Evolutionary conservation across 2,888 invertebrate genomes (phyloP).

Genomic region (Cephus pulcher): DNA sequence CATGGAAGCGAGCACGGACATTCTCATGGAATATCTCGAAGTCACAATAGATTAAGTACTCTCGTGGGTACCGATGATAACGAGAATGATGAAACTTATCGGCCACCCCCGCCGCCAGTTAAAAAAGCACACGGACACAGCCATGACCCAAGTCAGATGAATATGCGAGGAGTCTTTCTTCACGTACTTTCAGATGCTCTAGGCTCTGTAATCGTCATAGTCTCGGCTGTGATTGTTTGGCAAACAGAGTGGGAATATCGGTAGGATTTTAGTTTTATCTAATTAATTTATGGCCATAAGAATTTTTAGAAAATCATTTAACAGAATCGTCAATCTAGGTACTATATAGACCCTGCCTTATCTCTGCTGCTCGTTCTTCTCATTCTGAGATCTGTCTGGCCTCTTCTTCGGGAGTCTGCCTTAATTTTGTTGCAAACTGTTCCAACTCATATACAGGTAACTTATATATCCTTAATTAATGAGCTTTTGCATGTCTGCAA

Average conservation of each 20-base stretch:
- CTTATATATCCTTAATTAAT: conserved; percentile 40
- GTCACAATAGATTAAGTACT: conserved; percentile 72
- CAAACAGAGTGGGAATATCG: conserved; percentile 84
- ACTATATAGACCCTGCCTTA: conserved; percentile 94
- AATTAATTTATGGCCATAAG: conserved; percentile 3
- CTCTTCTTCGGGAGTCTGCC: conserved; percentile 91
- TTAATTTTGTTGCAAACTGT: conserved; percentile 97
- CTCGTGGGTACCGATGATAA: conserved; percentile 78
- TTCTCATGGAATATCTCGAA: conserved; percentile 73
- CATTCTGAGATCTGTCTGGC: conserved; percentile 92
- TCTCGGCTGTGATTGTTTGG: conserved; percentile 85
- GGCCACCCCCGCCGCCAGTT: conserved; percentile 56
- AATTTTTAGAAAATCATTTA: conserved; percentile 4
- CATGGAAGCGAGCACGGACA: conserved; percentile 77
- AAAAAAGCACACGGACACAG: conserved; percentile 70
- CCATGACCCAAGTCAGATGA: conserved; percentile 86
- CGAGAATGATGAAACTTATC: conserved; percentile 77
- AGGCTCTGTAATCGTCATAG: conserved; percentile 92
- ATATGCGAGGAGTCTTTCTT: conserved; percentile 99
- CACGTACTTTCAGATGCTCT: conserved; percentile 97
- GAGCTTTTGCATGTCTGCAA: not conserved
- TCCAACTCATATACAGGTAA: conserved; percentile 92
- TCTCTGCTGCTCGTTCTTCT: conserved; percentile 89
- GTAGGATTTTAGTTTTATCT: conserved; percentile 33
- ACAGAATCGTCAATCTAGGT: conserved; percentile 57